Evolutionary conservation across 2,797 vertebrate species (phyloP), one percentile per base, ranked within the genome.

Genomic region (Eulemur mongoz): DNA sequence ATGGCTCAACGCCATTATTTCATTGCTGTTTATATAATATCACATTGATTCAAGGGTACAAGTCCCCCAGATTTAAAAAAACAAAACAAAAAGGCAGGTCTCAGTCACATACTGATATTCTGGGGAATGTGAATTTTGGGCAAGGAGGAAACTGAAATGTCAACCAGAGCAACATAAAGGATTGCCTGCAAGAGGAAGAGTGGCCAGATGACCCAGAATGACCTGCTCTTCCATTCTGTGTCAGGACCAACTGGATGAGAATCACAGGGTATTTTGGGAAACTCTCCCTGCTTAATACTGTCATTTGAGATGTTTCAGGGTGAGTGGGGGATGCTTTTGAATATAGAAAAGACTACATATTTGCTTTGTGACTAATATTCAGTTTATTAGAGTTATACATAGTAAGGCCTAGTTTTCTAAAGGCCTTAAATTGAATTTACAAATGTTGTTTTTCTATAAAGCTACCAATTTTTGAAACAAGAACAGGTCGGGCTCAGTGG

Each of bases 261-360:
- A 88, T 85, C 57, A 59, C 17, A n/a, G 63, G 79, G 3, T 96
- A 93, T 96, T 97, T 89, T 96, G 82, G 81, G 91, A 96, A 91
- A 95, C 43, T 6, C 22, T 91, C 25, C 57, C n/a, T 65, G 63
- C 27, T 93, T 65, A 38, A 82, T 45, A 50, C 52, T 94, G 82
- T 89, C 40, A 93, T 91, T 92, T 88, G 86, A 94, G 93, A 91
- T 69, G 59, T 61, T 93, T 80, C 92, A 93, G 35, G 67, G 54
- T n/a, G n/a, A 54, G 12, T 18, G 9, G n/a, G 5, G 20, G 25
- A 82, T 1, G 1, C 27, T 79, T 95, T 65, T 88, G 13, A 90
- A 95, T 57, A 65, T 25, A 5, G n/a, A 86, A 79, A 91, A 82
- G 17, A 94, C 61, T 54, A 75, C 32, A 45, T 35, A 73, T 2